phyloP scores from a whole-genome alignment of 2,113 vertebrate genomes.

The Brachyhypopomus occidentalis region DNA sequence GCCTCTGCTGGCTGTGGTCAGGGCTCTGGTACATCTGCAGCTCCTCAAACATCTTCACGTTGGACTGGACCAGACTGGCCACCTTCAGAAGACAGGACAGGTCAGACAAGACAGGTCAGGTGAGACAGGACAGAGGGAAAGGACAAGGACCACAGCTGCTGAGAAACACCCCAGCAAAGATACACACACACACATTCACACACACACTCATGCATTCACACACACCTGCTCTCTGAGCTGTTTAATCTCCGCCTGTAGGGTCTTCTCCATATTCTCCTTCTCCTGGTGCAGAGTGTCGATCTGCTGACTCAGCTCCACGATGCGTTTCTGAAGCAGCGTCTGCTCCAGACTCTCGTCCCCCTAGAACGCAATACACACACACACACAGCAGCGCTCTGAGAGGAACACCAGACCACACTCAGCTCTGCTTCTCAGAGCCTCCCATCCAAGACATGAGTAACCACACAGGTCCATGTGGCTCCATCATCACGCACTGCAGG shows the following conservation, averaged over 20 bases:
- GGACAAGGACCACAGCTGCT: neutral
- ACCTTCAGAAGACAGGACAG: slow-evolving; percentile 37
- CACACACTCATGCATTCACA: slow-evolving; percentile 46
- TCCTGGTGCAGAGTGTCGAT: slow-evolving; percentile 41
- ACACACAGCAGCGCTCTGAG: too few species aligned
- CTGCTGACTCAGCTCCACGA: slow-evolving; percentile 61
- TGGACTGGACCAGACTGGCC: slow-evolving; percentile 54
- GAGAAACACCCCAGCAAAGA: too few species aligned
- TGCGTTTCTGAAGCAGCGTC: slow-evolving; percentile 51
- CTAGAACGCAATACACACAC: slow-evolving; percentile 49
- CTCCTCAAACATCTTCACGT: slow-evolving; percentile 61
- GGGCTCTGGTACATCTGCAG: slow-evolving; percentile 54
- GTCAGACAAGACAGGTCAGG: neutral
- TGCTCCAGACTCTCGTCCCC: slow-evolving; percentile 39
- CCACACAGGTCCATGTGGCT: too few species aligned
- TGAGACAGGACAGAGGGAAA: neutral
- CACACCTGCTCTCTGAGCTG: slow-evolving; percentile 60
- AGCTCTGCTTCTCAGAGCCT: too few species aligned
- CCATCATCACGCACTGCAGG: too few species aligned
- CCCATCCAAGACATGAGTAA: too few species aligned
- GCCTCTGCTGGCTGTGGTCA: slow-evolving; percentile 58
- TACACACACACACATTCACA: neutral
- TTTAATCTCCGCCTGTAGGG: slow-evolving; percentile 48
- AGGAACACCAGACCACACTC: too few species aligned
- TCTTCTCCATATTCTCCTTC: slow-evolving; percentile 60